phyloP scores from a whole-genome alignment of 2,113 vertebrate species.

The Notarius lentiginosus region DNA sequence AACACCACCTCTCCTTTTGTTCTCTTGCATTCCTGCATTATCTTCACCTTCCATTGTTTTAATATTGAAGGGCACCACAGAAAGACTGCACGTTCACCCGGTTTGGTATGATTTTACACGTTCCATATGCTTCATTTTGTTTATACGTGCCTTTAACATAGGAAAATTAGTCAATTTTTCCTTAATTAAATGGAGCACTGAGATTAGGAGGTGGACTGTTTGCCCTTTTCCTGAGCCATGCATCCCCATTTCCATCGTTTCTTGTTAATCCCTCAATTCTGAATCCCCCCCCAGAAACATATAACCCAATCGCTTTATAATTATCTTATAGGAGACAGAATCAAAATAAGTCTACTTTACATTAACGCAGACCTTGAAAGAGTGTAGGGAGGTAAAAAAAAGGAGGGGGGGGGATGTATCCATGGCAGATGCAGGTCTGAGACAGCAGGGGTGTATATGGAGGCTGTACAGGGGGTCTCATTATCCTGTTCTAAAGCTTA shows the following conservation, averaged over 20 bases:
- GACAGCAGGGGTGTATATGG: conserved; percentile 50
- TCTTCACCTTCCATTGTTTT: conserved; percentile 8
- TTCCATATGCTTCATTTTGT: neutral
- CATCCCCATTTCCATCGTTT: conserved; percentile 33
- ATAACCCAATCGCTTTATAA: conserved; percentile 59
- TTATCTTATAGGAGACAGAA: conserved; percentile 50
- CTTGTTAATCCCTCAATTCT: conserved; percentile 40
- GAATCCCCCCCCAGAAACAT: conserved; percentile 52
- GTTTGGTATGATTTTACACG: neutral
- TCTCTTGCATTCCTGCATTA: neutral
- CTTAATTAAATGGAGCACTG: neutral
- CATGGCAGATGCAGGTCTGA: conserved; percentile 53
- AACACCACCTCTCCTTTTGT: neutral
- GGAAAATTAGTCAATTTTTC: neutral
- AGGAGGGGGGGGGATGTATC: conserved; percentile 44
- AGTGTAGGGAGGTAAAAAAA: neutral
- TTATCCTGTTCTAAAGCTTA: conserved; percentile 64
- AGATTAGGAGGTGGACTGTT: neutral
- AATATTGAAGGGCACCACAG: conserved; percentile 15
- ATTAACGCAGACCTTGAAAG: conserved; percentile 51
- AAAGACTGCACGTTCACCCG: neutral
- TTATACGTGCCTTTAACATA: neutral
- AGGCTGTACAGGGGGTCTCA: conserved; percentile 60
- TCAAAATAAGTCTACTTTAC: conserved; percentile 56
- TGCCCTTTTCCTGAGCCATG: conserved; percentile 16